A percentile compares a stretch with the other conserved stretches of the same genome.
Evolutionary conservation across 2,113 vertebrate species (phyloP).

Genomic region (Sitta europaea): DNA sequence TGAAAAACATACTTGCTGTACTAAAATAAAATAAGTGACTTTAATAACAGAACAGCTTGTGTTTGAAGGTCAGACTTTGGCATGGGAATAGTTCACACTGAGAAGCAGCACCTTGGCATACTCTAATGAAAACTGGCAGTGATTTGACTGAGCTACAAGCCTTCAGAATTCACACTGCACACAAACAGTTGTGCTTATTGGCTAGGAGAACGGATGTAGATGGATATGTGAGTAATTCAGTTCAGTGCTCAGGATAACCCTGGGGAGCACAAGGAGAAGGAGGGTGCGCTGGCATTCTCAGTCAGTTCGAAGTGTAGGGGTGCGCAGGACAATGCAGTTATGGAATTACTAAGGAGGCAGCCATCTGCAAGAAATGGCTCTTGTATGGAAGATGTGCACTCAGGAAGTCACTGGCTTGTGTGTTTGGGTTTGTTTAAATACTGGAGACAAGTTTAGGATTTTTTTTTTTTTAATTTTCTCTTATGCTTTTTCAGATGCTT

Average conservation of each 20-base stretch:
- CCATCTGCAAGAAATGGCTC: background rate
- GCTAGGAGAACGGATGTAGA: background rate
- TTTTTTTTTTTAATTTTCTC: too few species aligned
- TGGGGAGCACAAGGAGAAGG: fast-evolving
- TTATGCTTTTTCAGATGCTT: background rate
- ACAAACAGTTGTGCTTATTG: background rate
- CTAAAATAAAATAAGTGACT: background rate
- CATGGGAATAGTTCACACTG: background rate
- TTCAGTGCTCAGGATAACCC: background rate
- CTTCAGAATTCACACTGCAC: background rate
- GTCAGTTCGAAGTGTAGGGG: background rate
- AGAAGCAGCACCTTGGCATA: background rate
- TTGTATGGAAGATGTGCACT: background rate
- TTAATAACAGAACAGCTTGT: conserved; percentile 32
- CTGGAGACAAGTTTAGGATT: background rate
- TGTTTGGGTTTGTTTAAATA: background rate
- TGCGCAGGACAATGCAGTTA: background rate
- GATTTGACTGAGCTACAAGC: background rate
- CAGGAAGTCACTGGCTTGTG: background rate
- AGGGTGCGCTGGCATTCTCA: fast-evolving
- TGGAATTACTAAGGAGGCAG: background rate
- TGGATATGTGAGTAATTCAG: background rate
- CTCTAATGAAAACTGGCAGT: conserved; percentile 8
- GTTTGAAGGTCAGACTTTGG: conserved; percentile 40
- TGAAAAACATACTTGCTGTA: background rate